Base-by-base conservation (phyloP, 2,888 invertebrate species). In the Ochropleura leucogaster region DNA sequence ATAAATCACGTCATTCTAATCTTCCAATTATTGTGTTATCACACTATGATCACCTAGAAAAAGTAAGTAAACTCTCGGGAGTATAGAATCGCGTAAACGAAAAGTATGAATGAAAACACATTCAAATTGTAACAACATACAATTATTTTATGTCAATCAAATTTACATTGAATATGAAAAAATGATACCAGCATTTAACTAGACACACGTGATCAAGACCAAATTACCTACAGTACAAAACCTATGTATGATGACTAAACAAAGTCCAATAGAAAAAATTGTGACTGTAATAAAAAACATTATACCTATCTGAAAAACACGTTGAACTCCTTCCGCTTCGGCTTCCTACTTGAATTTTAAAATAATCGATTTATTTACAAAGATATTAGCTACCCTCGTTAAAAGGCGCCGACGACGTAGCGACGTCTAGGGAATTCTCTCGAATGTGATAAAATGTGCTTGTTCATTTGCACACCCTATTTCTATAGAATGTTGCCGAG, bases 381-480 rank as follows among this genome's bases (percentile, higher is more conserved):
- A 80, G 64, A 82, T 82, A 80, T 78, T 68, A 82, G 44, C 68
- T 62, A 81, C 79, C 82, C 67, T 77, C 71, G 82, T 80, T 79
- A 72, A 79, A 73, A 69, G n/a, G 66, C 69, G 66, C 40, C 51
- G 70, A 55, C 51, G 70, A 55, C 64, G 66, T 42, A n/a, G 46
- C 57, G 64, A 51, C 55, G 80, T 40, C 74, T 68, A 18, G 68
- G 72, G 80, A 82, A 84, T 80, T 60, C 63, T 68, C 42, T 18
- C 51, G 60, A 73, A 85, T 83, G 83, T 82, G 85, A 73, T 77
- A 84, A 73, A 84, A 85, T 68, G 74, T 75, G 73, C 69, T 77
- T 72, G 68, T 63, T 84, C 85, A 84, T 79, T 20, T 57, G 55
- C 65, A 67, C 85, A 65, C 74, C 85, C 68, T 62, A 65, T 82